Evolutionary conservation across 2,888 invertebrate species (phyloP).

Genomic region (Hartigia nigra): DNA sequence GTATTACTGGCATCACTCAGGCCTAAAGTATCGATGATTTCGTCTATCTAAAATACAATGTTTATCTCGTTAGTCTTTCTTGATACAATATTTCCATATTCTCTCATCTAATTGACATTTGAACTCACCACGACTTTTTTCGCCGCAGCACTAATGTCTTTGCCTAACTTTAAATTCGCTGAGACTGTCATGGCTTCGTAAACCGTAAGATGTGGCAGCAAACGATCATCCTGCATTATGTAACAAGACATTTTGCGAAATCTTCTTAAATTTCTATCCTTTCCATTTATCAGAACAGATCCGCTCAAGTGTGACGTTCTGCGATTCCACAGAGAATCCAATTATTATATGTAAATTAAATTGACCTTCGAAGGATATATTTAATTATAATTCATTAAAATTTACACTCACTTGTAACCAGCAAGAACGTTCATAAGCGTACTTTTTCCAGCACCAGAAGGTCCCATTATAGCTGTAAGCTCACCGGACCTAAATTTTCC

Average conservation of each 20-base stretch:
- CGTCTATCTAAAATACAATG: constrained; percentile 67
- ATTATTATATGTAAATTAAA: not conserved
- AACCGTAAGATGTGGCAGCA: constrained; percentile 90
- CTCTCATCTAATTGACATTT: not conserved
- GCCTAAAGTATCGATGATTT: constrained; percentile 87
- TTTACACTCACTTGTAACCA: constrained; percentile 81
- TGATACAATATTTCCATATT: not conserved
- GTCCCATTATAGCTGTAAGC: constrained; percentile 95
- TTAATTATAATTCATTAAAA: not conserved
- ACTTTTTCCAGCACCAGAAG: constrained; percentile 85
- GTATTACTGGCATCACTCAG: constrained; percentile 84
- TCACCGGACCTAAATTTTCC: constrained; percentile 92
- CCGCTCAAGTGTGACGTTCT: constrained; percentile 89
- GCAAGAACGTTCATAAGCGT: constrained; percentile 90
- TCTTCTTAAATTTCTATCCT: constrained; percentile 84
- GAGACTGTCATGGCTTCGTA: constrained; percentile 94
- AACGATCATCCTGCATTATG: constrained; percentile 95
- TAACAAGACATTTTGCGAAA: constrained; percentile 96
- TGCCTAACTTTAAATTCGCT: constrained; percentile 91
- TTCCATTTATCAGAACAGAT: constrained; percentile 87
- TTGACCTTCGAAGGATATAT: not conserved
- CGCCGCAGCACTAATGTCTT: constrained; percentile 77
- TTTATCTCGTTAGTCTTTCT: not conserved
- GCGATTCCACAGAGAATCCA: constrained; percentile 44
- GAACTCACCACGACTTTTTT: constrained; percentile 80